Base-by-base conservation (phyloP, 2,113 vertebrate genomes). In the Tetraodon nigroviridis region DNA sequence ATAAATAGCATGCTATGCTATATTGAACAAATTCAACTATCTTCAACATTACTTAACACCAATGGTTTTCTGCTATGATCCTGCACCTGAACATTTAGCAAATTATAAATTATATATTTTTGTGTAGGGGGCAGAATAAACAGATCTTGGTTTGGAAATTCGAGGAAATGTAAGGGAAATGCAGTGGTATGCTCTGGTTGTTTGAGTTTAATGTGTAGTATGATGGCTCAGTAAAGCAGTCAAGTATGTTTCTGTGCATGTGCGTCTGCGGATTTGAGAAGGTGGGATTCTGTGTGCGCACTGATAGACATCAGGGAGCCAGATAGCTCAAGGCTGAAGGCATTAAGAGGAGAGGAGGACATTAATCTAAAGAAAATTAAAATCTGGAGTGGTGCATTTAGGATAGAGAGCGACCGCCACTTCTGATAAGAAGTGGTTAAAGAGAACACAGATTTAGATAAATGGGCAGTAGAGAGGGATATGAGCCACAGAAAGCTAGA, bases 291-390 rank as follows among this genome's bases (percentile, higher is more conserved):
- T 62, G 51, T 58, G 61, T 58, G 64, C 45, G 50, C 12, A 51
- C 51, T 92, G 94, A 95, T 93, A 92, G 92, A 91, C 91, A 91
- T 93, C 92, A 85, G 83, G 62, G 69, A 79, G 80, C 79, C 69
- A 87, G 91, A 95, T 94, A 94, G 92, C 90, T 88, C 89, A 91
- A 89, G 90, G 90, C 85, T 89, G 85, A 88, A 86, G 89, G 90
- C 90, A 87, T 90, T 93, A 90, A 91, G 90, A 89, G 85, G 84
- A 89, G 87, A 92, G 89, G 86, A 92, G 91, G 80, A 87, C 93
- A 98, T 98, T 95, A 93, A 98, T 98, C 94, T 96, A 93, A 93
- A 92, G 92, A 92, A 95, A 98, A 98, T 98, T 98, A 98, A 97
- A 98, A 97, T 92, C 93, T 88, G 91, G 89, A 86, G 92, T 77